These are phyloP conservation scores for Protaetia brevitarsis DNA, from an alignment of 1,140 invertebrate genomes.

Conservation along the genomic window DNA sequence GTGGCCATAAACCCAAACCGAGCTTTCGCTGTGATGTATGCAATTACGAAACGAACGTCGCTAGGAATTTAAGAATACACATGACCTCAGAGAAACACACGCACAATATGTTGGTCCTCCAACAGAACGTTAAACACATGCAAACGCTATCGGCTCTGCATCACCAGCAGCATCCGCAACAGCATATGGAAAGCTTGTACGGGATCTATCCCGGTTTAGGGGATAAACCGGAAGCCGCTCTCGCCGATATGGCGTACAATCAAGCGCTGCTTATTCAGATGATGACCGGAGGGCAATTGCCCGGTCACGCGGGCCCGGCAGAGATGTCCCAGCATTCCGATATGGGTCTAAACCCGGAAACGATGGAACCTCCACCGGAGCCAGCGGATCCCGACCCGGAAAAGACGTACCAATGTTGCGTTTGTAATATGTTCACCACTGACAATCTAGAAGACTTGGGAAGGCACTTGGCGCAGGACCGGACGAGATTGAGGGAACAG, in stretches of 20 bases:
- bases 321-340: slow-evolving; percentile 68
- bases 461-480: slow-evolving; percentile 87
- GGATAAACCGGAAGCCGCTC: slow-evolving; percentile 74
- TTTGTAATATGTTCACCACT: slow-evolving; percentile 88
- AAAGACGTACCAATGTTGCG: slow-evolving; percentile 87
- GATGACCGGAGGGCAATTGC: slow-evolving; percentile 80
- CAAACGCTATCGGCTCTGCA: slow-evolving; percentile 83
- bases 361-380: slow-evolving; percentile 83
- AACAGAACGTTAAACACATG: slow-evolving; percentile 97
- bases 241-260: slow-evolving; percentile 93
- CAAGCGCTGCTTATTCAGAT: slow-evolving; percentile 89
- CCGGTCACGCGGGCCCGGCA: slow-evolving; percentile 60
- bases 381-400: slow-evolving; percentile 80
- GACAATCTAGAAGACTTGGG: slow-evolving; percentile 88
- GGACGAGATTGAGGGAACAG: slow-evolving; percentile 83
- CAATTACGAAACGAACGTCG: slow-evolving; percentile 97
- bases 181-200: slow-evolving; percentile 64
- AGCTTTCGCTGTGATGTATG: slow-evolving; percentile 97
- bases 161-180: slow-evolving; percentile 68
- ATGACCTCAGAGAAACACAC: slow-evolving; percentile 99
- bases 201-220: slow-evolving; percentile 55
- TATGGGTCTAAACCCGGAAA: slow-evolving; percentile 76
- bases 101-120: slow-evolving; percentile 93
- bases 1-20: slow-evolving; percentile 82
- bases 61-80: slow-evolving; percentile 91